These are phyloP conservation scores for Lymantria dispar DNA, from an alignment of 2,888 invertebrate species.

Conservation along the genomic window DNA sequence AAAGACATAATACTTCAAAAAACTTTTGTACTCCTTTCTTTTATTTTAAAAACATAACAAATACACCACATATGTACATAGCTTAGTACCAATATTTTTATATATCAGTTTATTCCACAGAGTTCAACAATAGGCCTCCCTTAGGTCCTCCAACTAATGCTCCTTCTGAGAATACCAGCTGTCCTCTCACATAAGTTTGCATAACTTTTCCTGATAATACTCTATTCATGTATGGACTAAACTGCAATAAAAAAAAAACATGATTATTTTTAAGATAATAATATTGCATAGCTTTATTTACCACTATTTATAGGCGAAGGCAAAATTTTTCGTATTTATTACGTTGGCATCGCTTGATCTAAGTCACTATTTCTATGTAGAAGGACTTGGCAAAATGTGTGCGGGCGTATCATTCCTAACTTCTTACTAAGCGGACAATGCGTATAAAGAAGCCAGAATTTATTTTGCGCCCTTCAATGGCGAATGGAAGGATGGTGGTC, in stretches of 20 bases:
- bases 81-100: neutral
- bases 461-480: no score
- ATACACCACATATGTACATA: neutral
- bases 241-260: constrained; percentile 59
- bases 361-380: no score
- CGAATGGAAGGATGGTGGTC: no score
- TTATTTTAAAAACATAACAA: neutral
- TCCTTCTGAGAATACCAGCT: constrained; percentile 78
- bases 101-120: constrained; percentile 8
- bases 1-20: neutral
- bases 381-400: no score
- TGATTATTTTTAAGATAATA: no score
- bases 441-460: no score
- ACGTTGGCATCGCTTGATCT: no score
- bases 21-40: neutral
- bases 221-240: constrained; percentile 84
- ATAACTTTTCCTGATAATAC: constrained; percentile 81
- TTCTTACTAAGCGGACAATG: no score
- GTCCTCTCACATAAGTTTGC: constrained; percentile 84
- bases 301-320: no score
- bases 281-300: no score
- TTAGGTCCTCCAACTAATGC: constrained; percentile 51
- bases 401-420: no score
- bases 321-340: no score
- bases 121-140: constrained; percentile 65